Percentiles rank a stretch among this genome's conserved stretches.
Conservation (phyloP, 2,113 vertebrate species). For the Muntiacus reevesi region DNA sequence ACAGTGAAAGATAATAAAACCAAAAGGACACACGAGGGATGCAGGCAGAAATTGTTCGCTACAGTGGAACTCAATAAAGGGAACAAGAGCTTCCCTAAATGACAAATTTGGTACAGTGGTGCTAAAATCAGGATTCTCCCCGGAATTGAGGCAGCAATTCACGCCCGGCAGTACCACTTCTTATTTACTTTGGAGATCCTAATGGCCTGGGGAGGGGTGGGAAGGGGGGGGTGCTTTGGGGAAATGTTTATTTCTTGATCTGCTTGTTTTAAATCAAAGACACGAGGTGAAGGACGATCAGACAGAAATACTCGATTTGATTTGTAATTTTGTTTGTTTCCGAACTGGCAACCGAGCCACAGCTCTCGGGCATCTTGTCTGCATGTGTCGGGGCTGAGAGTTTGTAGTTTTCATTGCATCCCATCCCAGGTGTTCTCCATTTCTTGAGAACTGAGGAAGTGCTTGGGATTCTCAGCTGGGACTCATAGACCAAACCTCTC, state of each 20-base stretch:
- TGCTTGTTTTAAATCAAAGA: conserved; percentile 77
- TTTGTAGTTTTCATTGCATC: not conserved
- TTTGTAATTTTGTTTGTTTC: conserved; percentile 69
- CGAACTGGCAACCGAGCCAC: not conserved
- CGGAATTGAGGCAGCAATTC: conserved; percentile 74
- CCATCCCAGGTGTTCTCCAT: conserved; percentile 61
- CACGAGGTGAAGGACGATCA: conserved; percentile 75
- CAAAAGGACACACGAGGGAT: conserved; percentile 85
- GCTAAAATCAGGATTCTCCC: conserved; percentile 83
- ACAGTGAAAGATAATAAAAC: conserved; percentile 84
- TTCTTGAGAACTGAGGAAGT: conserved; percentile 34
- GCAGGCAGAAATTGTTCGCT: conserved; percentile 85
- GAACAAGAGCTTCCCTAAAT: conserved; percentile 85
- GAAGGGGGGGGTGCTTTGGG: not conserved
- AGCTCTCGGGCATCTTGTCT: not conserved
- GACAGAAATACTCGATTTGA: conserved; percentile 58
- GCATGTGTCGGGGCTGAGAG: not conserved
- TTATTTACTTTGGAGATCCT: conserved; percentile 48
- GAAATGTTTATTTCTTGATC: conserved; percentile 79
- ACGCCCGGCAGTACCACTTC: conserved; percentile 77
- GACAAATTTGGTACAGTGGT: conserved; percentile 85
- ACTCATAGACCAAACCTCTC: conserved; percentile 25
- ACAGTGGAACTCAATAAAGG: conserved; percentile 86
- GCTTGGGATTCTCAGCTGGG: conserved; percentile 47
- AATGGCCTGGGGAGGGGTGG: not conserved